Conservation (phyloP, 2,113 vertebrate genomes). For the Eublepharis macularius region DNA sequence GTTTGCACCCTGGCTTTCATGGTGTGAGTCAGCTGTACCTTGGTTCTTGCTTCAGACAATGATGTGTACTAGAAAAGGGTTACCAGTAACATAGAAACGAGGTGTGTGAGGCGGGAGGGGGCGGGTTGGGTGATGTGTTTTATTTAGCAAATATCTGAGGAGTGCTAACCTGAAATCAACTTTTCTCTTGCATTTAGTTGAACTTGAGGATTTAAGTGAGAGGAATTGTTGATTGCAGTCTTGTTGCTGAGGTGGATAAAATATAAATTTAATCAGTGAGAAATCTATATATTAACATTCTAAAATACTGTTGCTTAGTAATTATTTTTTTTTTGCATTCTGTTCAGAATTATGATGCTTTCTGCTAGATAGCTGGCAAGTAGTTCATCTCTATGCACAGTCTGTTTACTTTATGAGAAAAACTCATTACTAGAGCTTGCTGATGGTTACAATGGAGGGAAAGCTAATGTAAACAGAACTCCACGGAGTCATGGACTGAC, state of each 20-base stretch:
- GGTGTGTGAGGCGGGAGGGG: not conserved
- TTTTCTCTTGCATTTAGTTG: not conserved
- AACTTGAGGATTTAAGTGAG: not conserved
- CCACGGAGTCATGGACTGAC: not conserved
- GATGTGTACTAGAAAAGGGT: not conserved
- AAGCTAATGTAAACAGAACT: not conserved
- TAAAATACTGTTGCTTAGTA: not conserved
- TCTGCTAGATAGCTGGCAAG: not conserved
- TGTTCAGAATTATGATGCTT: not conserved
- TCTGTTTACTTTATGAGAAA: not conserved
- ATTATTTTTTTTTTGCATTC: not conserved
- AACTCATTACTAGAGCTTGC: not conserved
- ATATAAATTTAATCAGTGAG: not conserved
- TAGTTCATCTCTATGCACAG: not conserved
- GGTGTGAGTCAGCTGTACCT: not conserved
- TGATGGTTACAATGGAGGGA: fast-evolving
- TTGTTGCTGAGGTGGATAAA: not conserved
- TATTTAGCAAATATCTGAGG: not conserved
- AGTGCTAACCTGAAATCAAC: not conserved
- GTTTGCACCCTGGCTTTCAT: not conserved
- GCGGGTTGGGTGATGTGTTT: not conserved
- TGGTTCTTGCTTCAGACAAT: not conserved
- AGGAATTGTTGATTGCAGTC: not conserved
- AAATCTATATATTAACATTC: not conserved
- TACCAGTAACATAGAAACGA: not conserved